These are phyloP conservation scores for Chanos chanos DNA, from an alignment of 2,797 vertebrate species.

Conservation along the genomic window DNA sequence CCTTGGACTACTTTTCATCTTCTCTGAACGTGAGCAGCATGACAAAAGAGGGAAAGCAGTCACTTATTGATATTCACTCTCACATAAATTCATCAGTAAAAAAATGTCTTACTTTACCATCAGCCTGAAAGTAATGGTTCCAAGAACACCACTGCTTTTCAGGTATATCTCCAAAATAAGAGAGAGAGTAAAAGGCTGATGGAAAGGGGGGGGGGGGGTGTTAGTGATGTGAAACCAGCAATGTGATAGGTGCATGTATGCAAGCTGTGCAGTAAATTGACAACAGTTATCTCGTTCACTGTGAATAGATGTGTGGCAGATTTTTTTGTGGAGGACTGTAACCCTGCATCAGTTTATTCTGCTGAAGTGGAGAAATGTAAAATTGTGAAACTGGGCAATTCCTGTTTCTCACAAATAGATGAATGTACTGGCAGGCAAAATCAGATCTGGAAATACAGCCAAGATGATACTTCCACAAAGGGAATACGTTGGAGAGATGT, in stretches of 20 bases:
- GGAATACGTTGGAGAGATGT: conserved; percentile 58
- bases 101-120: conserved; percentile 19
- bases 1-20: conserved; percentile 3
- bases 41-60: conserved; percentile 12
- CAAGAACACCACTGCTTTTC: conserved; percentile 27
- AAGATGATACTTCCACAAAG: conserved; percentile 69
- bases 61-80: conserved; percentile 50
- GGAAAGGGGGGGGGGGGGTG: conserved; percentile 8
- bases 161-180: background rate
- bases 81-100: conserved; percentile 50
- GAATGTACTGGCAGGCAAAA: conserved; percentile 53
- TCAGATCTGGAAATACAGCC: conserved; percentile 64
- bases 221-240: conserved; percentile 4
- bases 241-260: conserved; percentile 40
- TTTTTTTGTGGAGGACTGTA: conserved; percentile 45
- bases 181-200: conserved; percentile 7
- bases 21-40: conserved; percentile 11
- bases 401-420: conserved; percentile 64
- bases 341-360: no score
- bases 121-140: conserved; percentile 42
- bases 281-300: conserved; percentile 43
- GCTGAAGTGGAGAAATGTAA: conserved; percentile 48
- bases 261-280: conserved; percentile 50
- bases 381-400: conserved; percentile 48
- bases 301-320: conserved; percentile 42